Evolutionary conservation across 30 jellyfish, hydroid and myxozoan species (phyloP).

Genomic region (Turritopsis rubra): DNA sequence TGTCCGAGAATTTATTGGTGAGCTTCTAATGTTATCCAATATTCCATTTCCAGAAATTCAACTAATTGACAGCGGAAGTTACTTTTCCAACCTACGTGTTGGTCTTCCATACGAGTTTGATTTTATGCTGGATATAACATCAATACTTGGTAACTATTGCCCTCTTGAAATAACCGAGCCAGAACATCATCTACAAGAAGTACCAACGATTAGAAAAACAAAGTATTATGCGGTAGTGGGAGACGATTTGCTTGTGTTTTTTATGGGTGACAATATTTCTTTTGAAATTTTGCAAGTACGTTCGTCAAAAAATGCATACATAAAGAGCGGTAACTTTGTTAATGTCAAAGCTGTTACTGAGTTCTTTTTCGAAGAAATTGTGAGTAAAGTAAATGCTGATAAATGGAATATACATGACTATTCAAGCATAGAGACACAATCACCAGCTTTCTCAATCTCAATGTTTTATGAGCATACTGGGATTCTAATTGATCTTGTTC

Average conservation of each 20-base stretch:
- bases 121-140: not conserved
- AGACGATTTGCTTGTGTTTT: not conserved
- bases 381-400: not conserved
- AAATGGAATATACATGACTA: not conserved
- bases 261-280: not conserved
- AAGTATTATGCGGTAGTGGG: not conserved
- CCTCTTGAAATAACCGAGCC: not conserved
- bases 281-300: not conserved
- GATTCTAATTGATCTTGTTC: not conserved
- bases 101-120: conserved; percentile 19
- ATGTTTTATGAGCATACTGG: conserved; percentile 9
- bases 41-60: not conserved
- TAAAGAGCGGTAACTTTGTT: not conserved
- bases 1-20: not conserved
- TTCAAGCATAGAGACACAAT: not conserved
- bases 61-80: not conserved
- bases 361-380: not conserved
- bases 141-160: not conserved
- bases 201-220: not conserved
- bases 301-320: not conserved
- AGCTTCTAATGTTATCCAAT: not conserved
- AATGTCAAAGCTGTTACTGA: not conserved
- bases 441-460: conserved; percentile 9
- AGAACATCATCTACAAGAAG: not conserved
- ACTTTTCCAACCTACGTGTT: not conserved